Evolutionary conservation across 2,888 invertebrate species (phyloP).

Genomic region (Hypomecis atomaria): DNA sequence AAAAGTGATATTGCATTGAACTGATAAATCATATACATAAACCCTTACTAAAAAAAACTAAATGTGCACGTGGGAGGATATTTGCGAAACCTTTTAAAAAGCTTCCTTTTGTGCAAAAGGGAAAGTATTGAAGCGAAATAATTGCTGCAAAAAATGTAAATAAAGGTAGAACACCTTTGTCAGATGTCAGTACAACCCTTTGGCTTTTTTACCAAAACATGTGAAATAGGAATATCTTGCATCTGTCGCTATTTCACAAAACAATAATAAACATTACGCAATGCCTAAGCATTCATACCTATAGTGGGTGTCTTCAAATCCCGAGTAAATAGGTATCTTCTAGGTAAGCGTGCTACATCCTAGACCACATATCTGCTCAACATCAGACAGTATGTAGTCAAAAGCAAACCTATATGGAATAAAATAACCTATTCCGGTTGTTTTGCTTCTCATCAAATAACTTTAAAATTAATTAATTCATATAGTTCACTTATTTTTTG

Average conservation of each 20-base stretch:
- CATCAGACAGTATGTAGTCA: no score
- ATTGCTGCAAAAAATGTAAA: constrained; percentile 66
- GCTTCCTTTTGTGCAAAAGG: constrained; percentile 70
- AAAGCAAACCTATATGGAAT: no score
- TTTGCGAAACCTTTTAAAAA: constrained; percentile 76
- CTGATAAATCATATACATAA: background rate
- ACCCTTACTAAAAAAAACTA: constrained; percentile 9
- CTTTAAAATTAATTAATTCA: no score
- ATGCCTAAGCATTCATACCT: background rate
- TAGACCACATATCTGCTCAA: no score
- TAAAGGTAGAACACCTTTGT: constrained; percentile 65
- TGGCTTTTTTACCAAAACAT: constrained; percentile 42
- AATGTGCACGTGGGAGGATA: constrained; percentile 69
- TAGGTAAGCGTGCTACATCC: no score
- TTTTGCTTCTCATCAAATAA: no score
- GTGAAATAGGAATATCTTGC: constrained; percentile 33
- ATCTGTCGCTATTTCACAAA: constrained; percentile 40
- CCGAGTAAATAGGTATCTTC: no score
- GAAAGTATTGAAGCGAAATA: constrained; percentile 75
- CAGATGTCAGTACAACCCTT: constrained; percentile 63
- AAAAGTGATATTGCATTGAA: background rate
- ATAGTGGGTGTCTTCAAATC: no score
- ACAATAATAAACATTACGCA: background rate
- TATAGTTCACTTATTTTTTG: no score
- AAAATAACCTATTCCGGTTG: no score